phyloP scores from a whole-genome alignment of 2,113 vertebrate species.

The Crypturellus undulatus region DNA sequence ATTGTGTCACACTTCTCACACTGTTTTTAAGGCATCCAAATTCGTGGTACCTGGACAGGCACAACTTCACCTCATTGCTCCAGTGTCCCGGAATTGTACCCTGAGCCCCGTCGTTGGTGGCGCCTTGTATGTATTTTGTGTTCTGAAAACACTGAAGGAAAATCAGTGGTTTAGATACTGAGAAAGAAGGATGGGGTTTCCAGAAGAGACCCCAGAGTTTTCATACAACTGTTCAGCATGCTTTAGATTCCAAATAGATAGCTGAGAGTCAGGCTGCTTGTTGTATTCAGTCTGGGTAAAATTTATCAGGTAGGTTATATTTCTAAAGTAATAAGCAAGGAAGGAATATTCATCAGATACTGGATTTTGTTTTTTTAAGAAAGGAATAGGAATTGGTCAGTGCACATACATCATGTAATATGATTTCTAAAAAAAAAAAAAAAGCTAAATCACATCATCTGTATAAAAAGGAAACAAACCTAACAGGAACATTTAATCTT shows the following conservation, averaged over 20 bases:
- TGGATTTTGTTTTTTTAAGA: background rate
- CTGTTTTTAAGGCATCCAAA: background rate
- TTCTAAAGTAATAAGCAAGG: background rate
- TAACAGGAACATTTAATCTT: background rate
- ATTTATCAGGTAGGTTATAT: background rate
- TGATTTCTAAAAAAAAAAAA: background rate
- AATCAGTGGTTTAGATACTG: background rate
- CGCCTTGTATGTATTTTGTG: rapidly evolving
- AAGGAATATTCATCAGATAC: background rate
- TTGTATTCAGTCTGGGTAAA: background rate
- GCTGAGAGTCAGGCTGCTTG: background rate
- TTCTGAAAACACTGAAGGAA: background rate
- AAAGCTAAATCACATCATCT: background rate
- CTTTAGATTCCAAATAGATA: background rate
- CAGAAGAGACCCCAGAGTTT: background rate
- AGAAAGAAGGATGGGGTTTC: background rate
- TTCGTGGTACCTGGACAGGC: background rate
- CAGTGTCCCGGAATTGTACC: background rate
- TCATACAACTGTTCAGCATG: background rate
- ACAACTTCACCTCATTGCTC: background rate
- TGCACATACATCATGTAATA: background rate
- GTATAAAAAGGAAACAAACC: background rate
- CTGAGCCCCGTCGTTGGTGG: background rate
- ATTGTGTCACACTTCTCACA: background rate
- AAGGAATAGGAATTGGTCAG: background rate